phyloP scores from a whole-genome alignment of 1,140 invertebrate species.

The Meloidogyne floridensis region DNA sequence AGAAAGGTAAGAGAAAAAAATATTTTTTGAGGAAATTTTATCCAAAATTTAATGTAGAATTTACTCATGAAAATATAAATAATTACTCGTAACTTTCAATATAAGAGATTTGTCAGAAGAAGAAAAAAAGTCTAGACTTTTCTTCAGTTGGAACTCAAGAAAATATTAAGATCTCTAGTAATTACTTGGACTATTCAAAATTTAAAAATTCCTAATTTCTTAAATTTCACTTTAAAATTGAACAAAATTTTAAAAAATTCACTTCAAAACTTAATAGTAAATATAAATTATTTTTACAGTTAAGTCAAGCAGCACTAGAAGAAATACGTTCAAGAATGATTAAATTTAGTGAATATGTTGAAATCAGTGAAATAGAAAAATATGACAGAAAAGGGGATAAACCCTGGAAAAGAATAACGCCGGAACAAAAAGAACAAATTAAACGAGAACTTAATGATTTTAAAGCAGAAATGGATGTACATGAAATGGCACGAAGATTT shows the following conservation, averaged over 20 bases:
- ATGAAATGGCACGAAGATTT: constrained; percentile 14
- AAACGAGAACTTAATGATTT: constrained; percentile 25
- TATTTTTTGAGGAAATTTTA: background rate
- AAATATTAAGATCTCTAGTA: too few species aligned
- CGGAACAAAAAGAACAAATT: constrained; percentile 26
- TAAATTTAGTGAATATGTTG: constrained; percentile 32
- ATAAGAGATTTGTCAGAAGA: too few species aligned
- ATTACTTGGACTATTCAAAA: too few species aligned
- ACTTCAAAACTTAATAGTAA: too few species aligned
- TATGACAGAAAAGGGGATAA: constrained; percentile 19
- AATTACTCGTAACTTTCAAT: too few species aligned
- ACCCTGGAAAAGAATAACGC: constrained; percentile 23
- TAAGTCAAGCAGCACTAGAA: constrained; percentile 24
- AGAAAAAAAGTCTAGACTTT: too few species aligned
- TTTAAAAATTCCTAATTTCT: too few species aligned
- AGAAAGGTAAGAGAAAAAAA: constrained; percentile 12
- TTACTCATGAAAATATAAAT: too few species aligned
- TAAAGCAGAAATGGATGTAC: constrained; percentile 28
- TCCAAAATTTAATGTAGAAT: too few species aligned
- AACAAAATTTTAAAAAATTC: too few species aligned
- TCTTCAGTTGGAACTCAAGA: too few species aligned
- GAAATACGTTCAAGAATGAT: constrained; percentile 24
- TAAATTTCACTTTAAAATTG: too few species aligned
- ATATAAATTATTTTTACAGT: constrained; percentile 8
- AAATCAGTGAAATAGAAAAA: constrained; percentile 26